Percentiles rank a stretch among this genome's conserved stretches.
Evolutionary conservation across 1,140 invertebrate genomes (phyloP).

Genomic region (Onthophagus taurus): DNA sequence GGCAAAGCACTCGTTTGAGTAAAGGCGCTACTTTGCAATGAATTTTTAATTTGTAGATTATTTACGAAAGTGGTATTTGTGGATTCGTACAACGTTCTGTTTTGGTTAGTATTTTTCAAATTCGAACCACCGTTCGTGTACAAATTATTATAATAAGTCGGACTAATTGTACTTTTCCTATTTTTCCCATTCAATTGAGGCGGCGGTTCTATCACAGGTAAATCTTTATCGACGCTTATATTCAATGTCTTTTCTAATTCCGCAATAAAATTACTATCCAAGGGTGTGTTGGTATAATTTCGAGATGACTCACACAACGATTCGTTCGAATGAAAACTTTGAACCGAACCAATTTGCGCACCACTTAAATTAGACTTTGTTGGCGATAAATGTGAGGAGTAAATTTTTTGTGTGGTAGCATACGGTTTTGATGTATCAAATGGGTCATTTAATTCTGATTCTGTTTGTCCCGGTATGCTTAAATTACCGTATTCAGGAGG

Average conservation of each 20-base stretch:
- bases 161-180: not conserved
- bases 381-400: not conserved
- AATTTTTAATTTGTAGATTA: too few relatives aligned
- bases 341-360: not conserved
- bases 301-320: not conserved
- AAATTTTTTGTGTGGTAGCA: slow-evolving; percentile 18
- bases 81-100: too few relatives aligned
- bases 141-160: slow-evolving; percentile 5
- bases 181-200: slow-evolving; percentile 4
- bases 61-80: too few relatives aligned
- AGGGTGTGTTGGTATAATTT: not conserved
- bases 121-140: too few relatives aligned
- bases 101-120: too few relatives aligned
- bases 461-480: slow-evolving; percentile 10
- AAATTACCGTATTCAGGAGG: slow-evolving; percentile 42
- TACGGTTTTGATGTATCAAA: slow-evolving; percentile 48
- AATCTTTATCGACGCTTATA: slow-evolving; percentile 12
- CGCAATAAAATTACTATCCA: slow-evolving; percentile 28
- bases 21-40: too few relatives aligned
- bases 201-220: slow-evolving; percentile 19
- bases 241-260: slow-evolving; percentile 13
- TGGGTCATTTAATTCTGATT: slow-evolving; percentile 38
- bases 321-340: not conserved
- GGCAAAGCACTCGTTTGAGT: too few relatives aligned
- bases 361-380: not conserved